Base-by-base conservation (phyloP, 2,888 invertebrate species). In the Cyaniris semiargus region DNA sequence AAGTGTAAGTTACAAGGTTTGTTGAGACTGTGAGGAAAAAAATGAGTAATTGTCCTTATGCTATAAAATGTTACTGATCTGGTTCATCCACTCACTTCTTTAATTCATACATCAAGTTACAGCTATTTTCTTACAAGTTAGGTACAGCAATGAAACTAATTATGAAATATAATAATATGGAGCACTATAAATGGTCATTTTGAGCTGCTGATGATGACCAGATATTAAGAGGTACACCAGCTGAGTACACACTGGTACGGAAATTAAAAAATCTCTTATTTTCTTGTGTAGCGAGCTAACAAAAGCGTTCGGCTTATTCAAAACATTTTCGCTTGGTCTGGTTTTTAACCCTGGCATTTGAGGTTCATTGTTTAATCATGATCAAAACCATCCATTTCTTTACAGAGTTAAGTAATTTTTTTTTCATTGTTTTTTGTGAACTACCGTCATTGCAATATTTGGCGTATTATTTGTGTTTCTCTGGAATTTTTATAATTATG, bases 191-290 rank as follows among this genome's bases (percentile, higher is more conserved):
- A 53, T 53, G 4, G 18, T 5, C 4, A 53, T 48, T 48, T 48
- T 15, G 1, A 21, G 1, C 13, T 27, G 27, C 27, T 66, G 66
- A 66, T 66, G 66, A 60, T 58, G 58, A 58, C 21, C 6, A 58
- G 58, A 23, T 23, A 60, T 66, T 66, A 27, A 23, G 27, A 66
- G 23, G 10, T 27, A 66, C 66, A 15, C 15, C 6, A 15, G 4
- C 27, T 66, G 27, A 66, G 60, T 31, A 31, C 15, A 66, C 27
- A 31, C 18, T 5, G 27, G 66, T 6, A 66, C 27, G 27, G 66
- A 66, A 66, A 66, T 66, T 66, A 18, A 27, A 66, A 66, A 66
- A 31, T 18, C 27, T 27, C 66, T 66, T 66, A 66, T 66, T 66
- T 18, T 27, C 66, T 15, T 31, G 27, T 27, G 27, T 66, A 18